Percentiles rank a stretch among this genome's conserved stretches.
Conservation (phyloP, 2,797 vertebrate species). For the Garrulus glandarius region DNA sequence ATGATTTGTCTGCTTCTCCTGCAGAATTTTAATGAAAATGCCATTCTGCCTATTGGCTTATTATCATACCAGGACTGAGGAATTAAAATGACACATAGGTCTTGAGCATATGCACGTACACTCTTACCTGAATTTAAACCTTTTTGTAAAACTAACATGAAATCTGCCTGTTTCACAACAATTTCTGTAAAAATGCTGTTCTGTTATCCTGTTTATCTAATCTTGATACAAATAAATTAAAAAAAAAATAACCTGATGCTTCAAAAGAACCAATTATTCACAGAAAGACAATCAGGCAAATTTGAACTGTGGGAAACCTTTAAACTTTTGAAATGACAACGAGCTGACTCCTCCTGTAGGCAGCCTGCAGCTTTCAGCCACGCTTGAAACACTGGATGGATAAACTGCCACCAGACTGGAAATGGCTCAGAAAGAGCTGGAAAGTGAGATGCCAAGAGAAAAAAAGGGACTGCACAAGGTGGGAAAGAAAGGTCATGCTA, state of each 20-base stretch:
- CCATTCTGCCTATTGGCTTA: background rate
- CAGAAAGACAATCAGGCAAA: background rate
- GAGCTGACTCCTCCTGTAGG: background rate
- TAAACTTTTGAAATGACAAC: background rate
- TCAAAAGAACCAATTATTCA: background rate
- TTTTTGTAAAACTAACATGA: background rate
- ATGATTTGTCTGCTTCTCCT: background rate
- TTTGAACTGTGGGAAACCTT: background rate
- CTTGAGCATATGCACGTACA: rapidly evolving
- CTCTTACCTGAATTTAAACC: background rate
- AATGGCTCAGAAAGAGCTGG: background rate
- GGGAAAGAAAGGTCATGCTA: background rate
- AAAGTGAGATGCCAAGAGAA: background rate
- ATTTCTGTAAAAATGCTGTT: background rate
- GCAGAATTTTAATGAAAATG: background rate
- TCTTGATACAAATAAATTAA: background rate
- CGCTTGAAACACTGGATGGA: background rate
- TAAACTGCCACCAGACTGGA: background rate
- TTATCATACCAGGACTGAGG: background rate
- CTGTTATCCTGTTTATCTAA: background rate
- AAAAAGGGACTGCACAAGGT: background rate
- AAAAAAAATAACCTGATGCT: background rate
- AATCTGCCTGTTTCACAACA: background rate
- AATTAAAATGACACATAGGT: background rate
- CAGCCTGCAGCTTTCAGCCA: background rate